phyloP scores from a whole-genome alignment of 2,113 vertebrate species.

The Lonchura striata region DNA sequence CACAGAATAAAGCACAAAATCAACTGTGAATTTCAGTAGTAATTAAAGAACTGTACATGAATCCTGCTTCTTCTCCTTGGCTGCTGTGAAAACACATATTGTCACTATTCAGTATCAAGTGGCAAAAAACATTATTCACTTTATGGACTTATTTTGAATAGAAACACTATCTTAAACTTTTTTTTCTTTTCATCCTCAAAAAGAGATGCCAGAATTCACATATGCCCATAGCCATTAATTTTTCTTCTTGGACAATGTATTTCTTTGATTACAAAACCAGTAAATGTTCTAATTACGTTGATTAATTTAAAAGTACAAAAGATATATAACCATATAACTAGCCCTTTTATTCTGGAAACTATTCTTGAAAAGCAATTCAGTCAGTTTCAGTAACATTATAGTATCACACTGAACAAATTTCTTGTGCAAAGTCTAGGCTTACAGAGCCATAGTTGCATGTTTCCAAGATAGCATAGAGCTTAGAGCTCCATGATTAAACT shows the following conservation, averaged over 20 bases:
- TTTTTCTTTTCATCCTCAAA: neutral
- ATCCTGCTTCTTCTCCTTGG: neutral
- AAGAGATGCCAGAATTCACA: neutral
- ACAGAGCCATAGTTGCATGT: neutral
- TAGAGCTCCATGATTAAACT: neutral
- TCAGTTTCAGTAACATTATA: neutral
- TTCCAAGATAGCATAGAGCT: neutral
- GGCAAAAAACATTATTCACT: neutral
- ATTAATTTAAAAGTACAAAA: conserved; percentile 16
- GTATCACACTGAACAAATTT: neutral
- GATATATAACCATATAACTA: neutral
- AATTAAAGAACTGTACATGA: neutral
- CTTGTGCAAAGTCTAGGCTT: neutral
- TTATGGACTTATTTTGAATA: neutral
- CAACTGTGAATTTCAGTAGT: neutral
- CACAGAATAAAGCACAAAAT: neutral
- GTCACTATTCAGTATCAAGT: neutral
- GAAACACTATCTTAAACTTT: neutral
- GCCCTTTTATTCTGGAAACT: neutral
- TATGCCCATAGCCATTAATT: neutral
- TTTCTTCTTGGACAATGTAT: neutral
- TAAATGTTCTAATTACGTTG: neutral
- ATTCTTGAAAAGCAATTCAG: neutral
- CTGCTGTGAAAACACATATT: neutral
- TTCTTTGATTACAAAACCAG: neutral